Evolutionary conservation across 1,140 invertebrate genomes (phyloP).

Genomic region (Lepidostoma basale): DNA sequence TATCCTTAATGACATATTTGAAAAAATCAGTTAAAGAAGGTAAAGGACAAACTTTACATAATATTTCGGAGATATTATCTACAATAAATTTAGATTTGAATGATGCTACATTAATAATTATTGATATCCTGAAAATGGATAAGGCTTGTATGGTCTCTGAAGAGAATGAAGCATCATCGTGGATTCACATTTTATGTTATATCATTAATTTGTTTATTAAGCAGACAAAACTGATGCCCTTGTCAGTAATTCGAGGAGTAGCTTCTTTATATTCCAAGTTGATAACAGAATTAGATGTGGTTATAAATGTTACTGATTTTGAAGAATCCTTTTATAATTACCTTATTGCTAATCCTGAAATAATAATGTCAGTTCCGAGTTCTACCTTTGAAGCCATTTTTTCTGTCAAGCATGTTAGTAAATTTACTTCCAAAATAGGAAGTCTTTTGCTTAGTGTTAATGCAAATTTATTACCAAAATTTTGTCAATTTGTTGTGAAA

Average conservation of each 20-base stretch:
- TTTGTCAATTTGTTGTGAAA: slow-evolving; percentile 55
- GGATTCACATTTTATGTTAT: slow-evolving; percentile 52
- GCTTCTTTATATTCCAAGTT: slow-evolving; percentile 53
- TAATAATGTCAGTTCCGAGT: slow-evolving; percentile 55
- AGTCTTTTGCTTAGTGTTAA: slow-evolving; percentile 59
- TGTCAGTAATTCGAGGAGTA: slow-evolving; percentile 49
- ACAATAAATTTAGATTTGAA: slow-evolving; percentile 51
- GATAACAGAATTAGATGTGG: slow-evolving; percentile 51
- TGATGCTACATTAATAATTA: slow-evolving; percentile 50
- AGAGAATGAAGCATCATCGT: slow-evolving; percentile 55
- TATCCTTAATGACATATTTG: slow-evolving; percentile 55
- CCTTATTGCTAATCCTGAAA: slow-evolving; percentile 64
- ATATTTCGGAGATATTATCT: slow-evolving; percentile 51
- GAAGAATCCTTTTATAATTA: slow-evolving; percentile 62
- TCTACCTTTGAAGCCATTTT: slow-evolving; percentile 60
- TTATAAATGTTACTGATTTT: slow-evolving; percentile 58
- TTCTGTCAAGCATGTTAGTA: slow-evolving; percentile 55
- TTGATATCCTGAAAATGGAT: slow-evolving; percentile 51
- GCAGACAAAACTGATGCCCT: slow-evolving; percentile 46
- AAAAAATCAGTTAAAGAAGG: slow-evolving; percentile 54
- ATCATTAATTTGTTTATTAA: slow-evolving; percentile 53
- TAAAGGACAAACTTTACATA: slow-evolving; percentile 50
- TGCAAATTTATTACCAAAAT: slow-evolving; percentile 53
- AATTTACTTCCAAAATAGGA: slow-evolving; percentile 60
- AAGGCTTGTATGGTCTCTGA: slow-evolving; percentile 50